phyloP scores from a whole-genome alignment of 2,888 invertebrate genomes.

The Tinea trinotella region DNA sequence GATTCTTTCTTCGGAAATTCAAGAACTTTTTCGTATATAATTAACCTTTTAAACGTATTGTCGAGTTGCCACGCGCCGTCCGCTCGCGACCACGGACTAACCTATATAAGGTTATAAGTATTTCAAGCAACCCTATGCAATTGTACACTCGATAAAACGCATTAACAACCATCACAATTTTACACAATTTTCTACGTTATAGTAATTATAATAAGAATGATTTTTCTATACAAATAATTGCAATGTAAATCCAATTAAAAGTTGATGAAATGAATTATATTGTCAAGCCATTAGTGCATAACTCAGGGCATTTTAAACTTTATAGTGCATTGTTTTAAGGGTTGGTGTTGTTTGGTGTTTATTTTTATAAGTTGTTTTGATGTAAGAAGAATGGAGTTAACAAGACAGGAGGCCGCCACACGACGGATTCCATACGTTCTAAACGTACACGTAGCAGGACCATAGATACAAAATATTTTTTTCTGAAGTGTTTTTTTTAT shows the following conservation, averaged over 20 bases:
- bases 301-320: constrained; percentile 23
- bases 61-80: constrained; percentile 51
- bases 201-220: background rate
- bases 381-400: constrained; percentile 24
- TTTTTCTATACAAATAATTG: background rate
- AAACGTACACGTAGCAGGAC: constrained; percentile 19
- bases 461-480: too few relatives aligned
- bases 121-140: constrained; percentile 23
- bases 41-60: constrained; percentile 48
- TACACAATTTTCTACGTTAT: background rate
- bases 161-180: background rate
- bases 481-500: too few relatives aligned
- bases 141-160: constrained; percentile 1
- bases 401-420: constrained; percentile 36
- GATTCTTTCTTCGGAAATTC: constrained; percentile 39
- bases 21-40: constrained; percentile 51
- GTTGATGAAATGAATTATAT: constrained; percentile 30
- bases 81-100: constrained; percentile 38
- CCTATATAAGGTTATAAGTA: constrained; percentile 35
- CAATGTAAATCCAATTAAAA: constrained; percentile 17
- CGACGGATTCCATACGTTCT: constrained; percentile 36
- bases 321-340: constrained; percentile 23
- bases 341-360: constrained; percentile 22
- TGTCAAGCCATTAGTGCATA: constrained; percentile 27
- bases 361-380: constrained; percentile 27